A percentile compares a stretch with the other conserved stretches of the same genome.
Conservation (phyloP, 2,888 invertebrate species). For the Timema cristinae region DNA sequence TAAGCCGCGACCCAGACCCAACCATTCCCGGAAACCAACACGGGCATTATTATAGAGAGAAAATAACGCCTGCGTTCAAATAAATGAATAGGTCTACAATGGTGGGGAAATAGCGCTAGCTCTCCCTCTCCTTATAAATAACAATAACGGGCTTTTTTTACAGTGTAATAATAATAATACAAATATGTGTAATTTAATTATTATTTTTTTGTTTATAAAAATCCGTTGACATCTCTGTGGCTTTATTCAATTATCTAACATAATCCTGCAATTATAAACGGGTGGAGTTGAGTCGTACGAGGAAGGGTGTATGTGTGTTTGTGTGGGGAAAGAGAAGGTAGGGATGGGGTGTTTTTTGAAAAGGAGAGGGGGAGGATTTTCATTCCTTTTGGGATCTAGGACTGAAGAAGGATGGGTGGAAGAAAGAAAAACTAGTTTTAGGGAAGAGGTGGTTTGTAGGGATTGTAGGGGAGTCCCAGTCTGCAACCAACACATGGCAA, state of each 20-base stretch:
- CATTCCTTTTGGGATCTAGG: not conserved
- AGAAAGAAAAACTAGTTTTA: too few relatives aligned
- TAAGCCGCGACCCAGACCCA: slow-evolving; percentile 24
- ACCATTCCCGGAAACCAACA: slow-evolving; percentile 14
- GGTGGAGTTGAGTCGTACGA: not conserved
- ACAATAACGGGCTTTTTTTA: too few relatives aligned
- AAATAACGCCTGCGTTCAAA: slow-evolving; percentile 14
- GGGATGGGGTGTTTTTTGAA: not conserved
- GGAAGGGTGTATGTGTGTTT: slow-evolving; percentile 21
- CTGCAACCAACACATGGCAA: too few relatives aligned
- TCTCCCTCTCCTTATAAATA: too few relatives aligned
- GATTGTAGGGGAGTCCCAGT: too few relatives aligned
- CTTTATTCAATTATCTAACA: slow-evolving; percentile 61
- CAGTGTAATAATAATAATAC: too few relatives aligned
- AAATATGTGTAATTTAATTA: slow-evolving; percentile 19
- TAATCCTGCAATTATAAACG: slow-evolving; percentile 61
- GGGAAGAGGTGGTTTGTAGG: too few relatives aligned
- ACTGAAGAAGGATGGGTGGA: too few relatives aligned
- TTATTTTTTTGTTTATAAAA: slow-evolving; percentile 18
- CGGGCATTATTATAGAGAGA: slow-evolving; percentile 24
- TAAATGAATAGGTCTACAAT: slow-evolving; percentile 1
- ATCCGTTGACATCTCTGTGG: slow-evolving; percentile 37
- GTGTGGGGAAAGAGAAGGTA: slow-evolving; percentile 22
- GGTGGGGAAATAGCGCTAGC: too few relatives aligned
- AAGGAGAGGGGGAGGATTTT: slow-evolving; percentile 8